A percentile compares a stretch with the other conserved stretches of the same genome.
phyloP scores from a whole-genome alignment of 2,797 vertebrate genomes.

The Scarus forsteni region DNA sequence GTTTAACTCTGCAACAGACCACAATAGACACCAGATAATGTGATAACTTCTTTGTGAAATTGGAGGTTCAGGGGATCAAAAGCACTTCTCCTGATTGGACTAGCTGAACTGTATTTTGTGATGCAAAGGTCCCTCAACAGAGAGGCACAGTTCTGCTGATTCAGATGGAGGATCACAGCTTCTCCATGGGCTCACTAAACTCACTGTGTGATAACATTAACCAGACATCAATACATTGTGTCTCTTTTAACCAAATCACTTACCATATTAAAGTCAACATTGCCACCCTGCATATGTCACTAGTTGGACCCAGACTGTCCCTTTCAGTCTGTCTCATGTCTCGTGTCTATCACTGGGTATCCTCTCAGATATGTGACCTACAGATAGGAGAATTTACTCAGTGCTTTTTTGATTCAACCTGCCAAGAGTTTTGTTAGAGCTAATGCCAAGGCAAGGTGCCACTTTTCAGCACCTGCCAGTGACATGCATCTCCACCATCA shows the following conservation, averaged over 20 bases:
- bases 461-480: constrained; percentile 48
- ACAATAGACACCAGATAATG: too few species aligned
- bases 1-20: too few species aligned
- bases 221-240: constrained; percentile 6
- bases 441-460: constrained; percentile 43
- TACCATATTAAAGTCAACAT: constrained; percentile 10
- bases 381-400: constrained; percentile 30
- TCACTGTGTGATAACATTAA: constrained; percentile 2
- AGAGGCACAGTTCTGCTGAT: not conserved
- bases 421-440: constrained; percentile 40
- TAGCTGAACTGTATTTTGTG: too few species aligned
- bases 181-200: not conserved
- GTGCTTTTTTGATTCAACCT: constrained; percentile 32
- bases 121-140: too few species aligned
- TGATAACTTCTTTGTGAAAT: too few species aligned
- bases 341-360: not conserved
- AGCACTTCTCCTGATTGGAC: too few species aligned
- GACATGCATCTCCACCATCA: constrained; percentile 21
- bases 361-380: constrained; percentile 33
- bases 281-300: not conserved
- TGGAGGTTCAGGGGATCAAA: too few species aligned
- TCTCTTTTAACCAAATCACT: constrained; percentile 13
- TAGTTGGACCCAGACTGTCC: not conserved
- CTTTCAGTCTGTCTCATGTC: constrained; percentile 11
- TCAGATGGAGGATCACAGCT: not conserved